Percentiles rank a stretch among this genome's conserved stretches.
Conservation (phyloP, 2,888 invertebrate genomes). For the Polyommatus icarus region DNA sequence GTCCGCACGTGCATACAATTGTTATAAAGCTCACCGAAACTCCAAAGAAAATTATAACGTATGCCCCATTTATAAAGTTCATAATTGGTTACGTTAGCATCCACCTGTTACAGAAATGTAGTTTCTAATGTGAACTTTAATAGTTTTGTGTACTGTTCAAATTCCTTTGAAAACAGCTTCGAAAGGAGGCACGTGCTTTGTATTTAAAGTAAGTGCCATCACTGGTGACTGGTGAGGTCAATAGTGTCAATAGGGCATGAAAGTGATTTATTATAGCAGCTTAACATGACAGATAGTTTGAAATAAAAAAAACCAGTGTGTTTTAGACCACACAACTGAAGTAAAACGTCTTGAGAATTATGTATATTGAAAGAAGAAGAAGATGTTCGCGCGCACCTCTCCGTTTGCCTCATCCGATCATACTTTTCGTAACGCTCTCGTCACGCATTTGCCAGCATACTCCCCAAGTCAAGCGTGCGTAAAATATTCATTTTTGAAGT, state of each 20-base stretch:
- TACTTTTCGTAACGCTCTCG: too few species aligned
- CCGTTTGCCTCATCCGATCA: too few species aligned
- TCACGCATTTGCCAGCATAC: too few species aligned
- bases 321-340: not conserved
- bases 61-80: not conserved
- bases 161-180: not conserved
- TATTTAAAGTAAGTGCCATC: slow-evolving; percentile 1
- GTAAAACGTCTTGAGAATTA: too few species aligned
- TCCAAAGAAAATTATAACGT: not conserved
- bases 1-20: not conserved
- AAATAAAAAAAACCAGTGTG: not conserved
- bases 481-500: too few species aligned
- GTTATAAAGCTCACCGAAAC: not conserved
- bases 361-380: too few species aligned
- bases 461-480: too few species aligned
- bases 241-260: not conserved
- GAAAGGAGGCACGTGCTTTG: slow-evolving; percentile 15
- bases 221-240: not conserved
- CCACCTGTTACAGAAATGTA: not conserved
- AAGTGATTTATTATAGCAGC: not conserved
- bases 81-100: not conserved
- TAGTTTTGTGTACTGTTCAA: not conserved
- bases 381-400: too few species aligned
- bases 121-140: not conserved
- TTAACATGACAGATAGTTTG: not conserved